Conservation (phyloP, 2,888 invertebrate genomes). For the Aphidius colemani region DNA sequence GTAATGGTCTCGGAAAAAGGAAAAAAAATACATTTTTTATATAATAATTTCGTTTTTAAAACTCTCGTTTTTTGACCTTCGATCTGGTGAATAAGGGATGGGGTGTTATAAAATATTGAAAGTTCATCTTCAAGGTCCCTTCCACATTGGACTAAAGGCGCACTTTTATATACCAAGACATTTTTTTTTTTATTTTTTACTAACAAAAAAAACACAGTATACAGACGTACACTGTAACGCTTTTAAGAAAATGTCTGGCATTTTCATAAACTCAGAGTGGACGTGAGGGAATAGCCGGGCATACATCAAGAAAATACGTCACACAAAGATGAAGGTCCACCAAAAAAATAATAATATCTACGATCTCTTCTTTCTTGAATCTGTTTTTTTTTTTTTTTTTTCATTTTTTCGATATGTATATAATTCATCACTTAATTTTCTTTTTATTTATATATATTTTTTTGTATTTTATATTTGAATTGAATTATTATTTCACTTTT, state of each 20-base stretch:
- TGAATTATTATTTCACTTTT: too few relatives aligned
- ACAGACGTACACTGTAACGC: conserved; percentile 23
- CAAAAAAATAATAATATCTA: conserved; percentile 6
- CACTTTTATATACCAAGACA: conserved; percentile 1
- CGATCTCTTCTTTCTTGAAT: not conserved
- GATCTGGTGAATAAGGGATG: conserved; percentile 5
- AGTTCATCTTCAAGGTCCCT: conserved; percentile 13
- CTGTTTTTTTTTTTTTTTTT: conserved; percentile 2
- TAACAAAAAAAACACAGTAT: conserved; percentile 2
- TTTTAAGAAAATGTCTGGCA: conserved; percentile 26
- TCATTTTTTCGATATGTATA: conserved; percentile 32
- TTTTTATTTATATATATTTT: too few relatives aligned
- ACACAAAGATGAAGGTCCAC: conserved; percentile 13
- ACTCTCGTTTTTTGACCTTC: conserved; percentile 6
- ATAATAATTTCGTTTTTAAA: not conserved
- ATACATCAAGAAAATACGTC: conserved; percentile 16
- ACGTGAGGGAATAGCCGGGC: conserved; percentile 10
- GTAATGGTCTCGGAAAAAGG: conserved; percentile 35
- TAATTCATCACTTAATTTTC: conserved; percentile 30
- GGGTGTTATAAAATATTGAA: conserved; percentile 26
- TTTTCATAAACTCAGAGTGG: conserved; percentile 23
- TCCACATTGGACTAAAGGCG: conserved; percentile 9
- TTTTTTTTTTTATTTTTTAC: too few relatives aligned
- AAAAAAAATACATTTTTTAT: conserved; percentile 20
- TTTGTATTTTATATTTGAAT: too few relatives aligned